These are phyloP conservation scores for Heterotis niloticus DNA, from an alignment of 2,113 vertebrate genomes.

Conservation along the genomic window DNA sequence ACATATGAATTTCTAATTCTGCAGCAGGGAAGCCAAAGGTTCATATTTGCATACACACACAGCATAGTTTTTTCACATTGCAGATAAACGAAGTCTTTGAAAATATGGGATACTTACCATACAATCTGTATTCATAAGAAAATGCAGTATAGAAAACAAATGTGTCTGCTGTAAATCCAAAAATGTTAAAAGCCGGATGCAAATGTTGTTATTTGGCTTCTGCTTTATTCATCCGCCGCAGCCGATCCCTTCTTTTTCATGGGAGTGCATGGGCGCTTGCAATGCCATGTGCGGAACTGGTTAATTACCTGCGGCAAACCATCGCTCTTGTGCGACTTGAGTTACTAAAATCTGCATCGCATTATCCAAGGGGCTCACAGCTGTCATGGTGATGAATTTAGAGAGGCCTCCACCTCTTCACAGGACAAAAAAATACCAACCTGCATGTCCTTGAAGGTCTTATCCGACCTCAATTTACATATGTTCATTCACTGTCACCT, in stretches of 20 bases:
- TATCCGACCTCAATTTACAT: not conserved
- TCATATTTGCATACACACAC: too few species aligned
- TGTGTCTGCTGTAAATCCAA: too few species aligned
- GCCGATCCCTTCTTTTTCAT: not conserved
- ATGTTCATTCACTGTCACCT: not conserved
- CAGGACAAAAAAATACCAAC: slow-evolving; percentile 10
- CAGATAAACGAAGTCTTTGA: not conserved
- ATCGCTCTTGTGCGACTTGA: not conserved
- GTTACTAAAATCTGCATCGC: not conserved
- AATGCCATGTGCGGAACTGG: not conserved
- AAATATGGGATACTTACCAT: not conserved
- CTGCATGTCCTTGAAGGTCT: slow-evolving; percentile 9
- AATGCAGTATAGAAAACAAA: not conserved
- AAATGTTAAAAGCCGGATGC: too few species aligned
- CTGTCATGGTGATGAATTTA: slow-evolving; percentile 14
- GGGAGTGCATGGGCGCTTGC: not conserved
- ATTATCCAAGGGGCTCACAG: not conserved
- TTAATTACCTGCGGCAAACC: not conserved
- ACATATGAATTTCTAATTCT: too few species aligned
- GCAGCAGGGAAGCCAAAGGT: too few species aligned
- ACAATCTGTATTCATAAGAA: not conserved
- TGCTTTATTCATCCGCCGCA: not conserved
- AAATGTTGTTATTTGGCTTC: too few species aligned
- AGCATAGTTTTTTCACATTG: too few species aligned
- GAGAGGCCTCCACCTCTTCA: slow-evolving; percentile 9